Evolutionary conservation across 2,113 vertebrate genomes (phyloP).

Genomic region (Chionomys nivalis): DNA sequence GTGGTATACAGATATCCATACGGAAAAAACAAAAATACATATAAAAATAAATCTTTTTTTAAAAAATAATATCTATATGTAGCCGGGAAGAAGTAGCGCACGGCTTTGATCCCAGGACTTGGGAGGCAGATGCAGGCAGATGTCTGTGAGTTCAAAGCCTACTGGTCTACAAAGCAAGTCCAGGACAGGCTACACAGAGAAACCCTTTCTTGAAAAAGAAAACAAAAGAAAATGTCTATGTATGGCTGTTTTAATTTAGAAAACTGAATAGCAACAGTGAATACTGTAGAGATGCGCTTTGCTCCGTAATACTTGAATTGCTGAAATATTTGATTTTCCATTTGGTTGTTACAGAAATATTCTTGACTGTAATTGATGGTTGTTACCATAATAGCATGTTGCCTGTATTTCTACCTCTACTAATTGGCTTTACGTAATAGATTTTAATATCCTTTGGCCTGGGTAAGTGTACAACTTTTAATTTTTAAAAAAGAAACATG

Average conservation of each 20-base stretch:
- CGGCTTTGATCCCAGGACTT: no score
- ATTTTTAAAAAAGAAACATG: conserved; percentile 87
- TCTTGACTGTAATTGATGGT: conserved; percentile 92
- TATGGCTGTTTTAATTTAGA: conserved; percentile 87
- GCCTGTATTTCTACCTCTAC: conserved; percentile 98
- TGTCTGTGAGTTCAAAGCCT: no score
- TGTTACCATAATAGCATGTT: conserved; percentile 92
- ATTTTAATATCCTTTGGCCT: conserved; percentile 90
- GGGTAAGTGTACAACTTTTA: conserved; percentile 90
- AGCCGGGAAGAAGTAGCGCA: no score
- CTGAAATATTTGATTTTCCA: conserved; percentile 94
- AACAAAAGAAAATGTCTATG: background rate
- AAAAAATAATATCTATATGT: no score
- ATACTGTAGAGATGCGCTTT: conserved; percentile 97
- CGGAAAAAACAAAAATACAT: background rate
- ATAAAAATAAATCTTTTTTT: background rate
- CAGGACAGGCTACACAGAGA: no score
- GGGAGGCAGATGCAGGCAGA: no score
- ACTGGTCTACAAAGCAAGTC: no score
- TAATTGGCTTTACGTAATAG: conserved; percentile 92
- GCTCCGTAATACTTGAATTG: conserved; percentile 95
- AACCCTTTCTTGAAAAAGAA: no score
- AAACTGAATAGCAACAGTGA: conserved; percentile 92
- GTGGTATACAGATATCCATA: background rate
- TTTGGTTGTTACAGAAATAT: conserved; percentile 92